Conservation (phyloP, 2,113 vertebrate genomes). For the Corythaixoides concolor region DNA sequence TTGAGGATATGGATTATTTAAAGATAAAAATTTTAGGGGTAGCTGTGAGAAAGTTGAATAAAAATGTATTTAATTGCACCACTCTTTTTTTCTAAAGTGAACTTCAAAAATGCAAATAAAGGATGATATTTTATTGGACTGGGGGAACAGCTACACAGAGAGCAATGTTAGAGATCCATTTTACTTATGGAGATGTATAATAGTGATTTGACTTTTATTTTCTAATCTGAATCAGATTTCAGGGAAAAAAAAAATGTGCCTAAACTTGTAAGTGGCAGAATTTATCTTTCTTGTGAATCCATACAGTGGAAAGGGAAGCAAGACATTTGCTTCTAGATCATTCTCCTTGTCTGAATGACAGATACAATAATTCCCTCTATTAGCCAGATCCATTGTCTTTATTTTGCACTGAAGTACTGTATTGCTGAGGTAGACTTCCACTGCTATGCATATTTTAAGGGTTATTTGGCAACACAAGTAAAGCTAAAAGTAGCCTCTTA, state of each 20-base stretch:
- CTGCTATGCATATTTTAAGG: slow-evolving; percentile 84
- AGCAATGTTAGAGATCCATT: slow-evolving; percentile 71
- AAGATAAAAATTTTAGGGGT: slow-evolving; percentile 79
- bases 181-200: slow-evolving; percentile 62
- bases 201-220: slow-evolving; percentile 66
- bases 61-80: slow-evolving; percentile 73
- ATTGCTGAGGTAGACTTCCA: slow-evolving; percentile 78
- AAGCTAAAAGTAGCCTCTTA: slow-evolving; percentile 89
- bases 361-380: slow-evolving; percentile 76
- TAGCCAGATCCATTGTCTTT: slow-evolving; percentile 77
- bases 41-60: slow-evolving; percentile 71
- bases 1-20: slow-evolving; percentile 81
- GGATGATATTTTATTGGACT: slow-evolving; percentile 19
- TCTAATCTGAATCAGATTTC: slow-evolving; percentile 67
- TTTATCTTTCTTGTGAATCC: slow-evolving; percentile 68
- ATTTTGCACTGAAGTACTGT: slow-evolving; percentile 71
- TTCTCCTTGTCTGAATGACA: slow-evolving; percentile 74
- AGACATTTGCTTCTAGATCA: slow-evolving; percentile 73
- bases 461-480: slow-evolving; percentile 84
- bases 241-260: background rate
- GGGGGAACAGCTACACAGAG: slow-evolving; percentile 15
- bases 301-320: slow-evolving; percentile 60
- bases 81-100: slow-evolving; percentile 64
- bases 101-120: slow-evolving; percentile 75
- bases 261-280: slow-evolving; percentile 63